Evolutionary conservation across 2,797 vertebrate species (phyloP).

Genomic region (Malurus splendens): DNA sequence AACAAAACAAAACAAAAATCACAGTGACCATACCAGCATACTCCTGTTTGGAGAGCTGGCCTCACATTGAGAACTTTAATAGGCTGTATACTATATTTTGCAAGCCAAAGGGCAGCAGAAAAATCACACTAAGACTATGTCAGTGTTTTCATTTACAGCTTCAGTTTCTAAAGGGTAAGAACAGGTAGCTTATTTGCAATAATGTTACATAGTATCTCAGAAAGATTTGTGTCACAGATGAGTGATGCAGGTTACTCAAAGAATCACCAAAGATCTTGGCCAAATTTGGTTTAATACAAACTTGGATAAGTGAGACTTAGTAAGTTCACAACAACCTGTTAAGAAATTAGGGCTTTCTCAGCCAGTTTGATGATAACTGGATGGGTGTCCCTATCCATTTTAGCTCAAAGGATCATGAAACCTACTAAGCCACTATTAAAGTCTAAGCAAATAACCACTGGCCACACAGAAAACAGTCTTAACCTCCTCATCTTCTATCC

Average conservation of each 20-base stretch:
- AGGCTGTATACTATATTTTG: neutral
- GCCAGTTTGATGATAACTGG: neutral
- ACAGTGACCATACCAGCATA: neutral
- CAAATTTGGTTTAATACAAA: neutral
- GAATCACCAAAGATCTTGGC: neutral
- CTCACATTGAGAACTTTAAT: neutral
- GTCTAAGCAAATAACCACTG: constrained; percentile 34
- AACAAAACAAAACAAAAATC: neutral
- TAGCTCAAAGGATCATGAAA: neutral
- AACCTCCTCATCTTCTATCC: constrained; percentile 65
- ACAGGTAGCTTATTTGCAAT: neutral
- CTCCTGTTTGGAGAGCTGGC: neutral
- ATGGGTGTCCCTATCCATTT: neutral
- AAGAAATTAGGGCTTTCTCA: neutral
- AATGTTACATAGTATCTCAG: neutral
- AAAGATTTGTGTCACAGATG: neutral
- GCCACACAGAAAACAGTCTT: constrained; percentile 66
- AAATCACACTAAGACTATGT: neutral
- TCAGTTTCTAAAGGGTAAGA: neutral
- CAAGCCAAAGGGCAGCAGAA: neutral
- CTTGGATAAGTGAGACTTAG: neutral
- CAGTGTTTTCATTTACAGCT: neutral
- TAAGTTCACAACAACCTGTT: neutral
- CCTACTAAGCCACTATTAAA: neutral
- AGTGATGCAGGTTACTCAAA: neutral